Percentiles rank a stretch among this genome's conserved stretches.
Conservation (phyloP, 2,797 vertebrate genomes). For the Perdix hodgsoniae region DNA sequence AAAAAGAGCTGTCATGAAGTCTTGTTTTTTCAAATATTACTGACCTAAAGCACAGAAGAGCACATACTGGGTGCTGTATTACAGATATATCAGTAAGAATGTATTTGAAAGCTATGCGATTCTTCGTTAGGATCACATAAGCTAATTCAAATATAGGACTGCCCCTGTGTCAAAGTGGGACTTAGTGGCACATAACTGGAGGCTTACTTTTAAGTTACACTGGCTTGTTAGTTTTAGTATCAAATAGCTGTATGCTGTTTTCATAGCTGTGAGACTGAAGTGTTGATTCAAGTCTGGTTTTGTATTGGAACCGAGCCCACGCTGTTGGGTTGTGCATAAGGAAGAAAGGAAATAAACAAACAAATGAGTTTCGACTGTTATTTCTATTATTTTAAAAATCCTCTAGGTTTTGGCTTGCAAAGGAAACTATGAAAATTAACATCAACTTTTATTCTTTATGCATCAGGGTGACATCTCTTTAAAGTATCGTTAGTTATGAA, state of each 20-base stretch:
- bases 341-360: not conserved
- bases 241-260: not conserved
- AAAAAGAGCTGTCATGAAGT: not conserved
- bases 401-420: not conserved
- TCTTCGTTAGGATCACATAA: not conserved
- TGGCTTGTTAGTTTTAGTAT: not conserved
- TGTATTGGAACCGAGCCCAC: not conserved
- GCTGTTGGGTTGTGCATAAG: not conserved
- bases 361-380: not conserved
- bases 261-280: not conserved
- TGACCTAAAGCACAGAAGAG: not conserved
- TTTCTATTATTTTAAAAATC: not conserved
- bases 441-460: not conserved
- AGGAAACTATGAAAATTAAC: not conserved
- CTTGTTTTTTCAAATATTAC: not conserved
- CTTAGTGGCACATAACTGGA: not conserved
- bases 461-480: not conserved
- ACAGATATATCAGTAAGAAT: not conserved
- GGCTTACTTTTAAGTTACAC: not conserved
- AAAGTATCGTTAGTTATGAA: not conserved
- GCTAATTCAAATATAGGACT: not conserved
- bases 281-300: not conserved
- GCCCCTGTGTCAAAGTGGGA: not conserved
- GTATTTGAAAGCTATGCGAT: not conserved
- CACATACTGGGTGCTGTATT: conserved; percentile 13